Evolutionary conservation across 2,888 invertebrate species (phyloP).

Genomic region (Adineta ricciae): DNA sequence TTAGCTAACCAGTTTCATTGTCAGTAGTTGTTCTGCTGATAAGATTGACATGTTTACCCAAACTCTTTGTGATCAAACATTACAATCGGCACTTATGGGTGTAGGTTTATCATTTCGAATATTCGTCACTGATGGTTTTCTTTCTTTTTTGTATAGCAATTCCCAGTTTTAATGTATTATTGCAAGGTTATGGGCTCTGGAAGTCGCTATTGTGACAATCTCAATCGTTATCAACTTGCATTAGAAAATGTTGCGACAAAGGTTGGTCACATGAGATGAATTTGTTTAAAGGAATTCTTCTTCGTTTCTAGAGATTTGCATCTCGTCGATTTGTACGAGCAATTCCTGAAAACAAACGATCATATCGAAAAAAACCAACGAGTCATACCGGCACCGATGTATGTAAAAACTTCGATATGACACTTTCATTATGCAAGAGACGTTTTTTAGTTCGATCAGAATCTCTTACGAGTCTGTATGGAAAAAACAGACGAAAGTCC

Average conservation of each 20-base stretch:
- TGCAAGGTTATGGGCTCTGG: neutral
- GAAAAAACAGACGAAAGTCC: neutral
- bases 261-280: neutral
- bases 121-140: too few relatives aligned
- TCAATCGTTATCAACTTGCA: neutral
- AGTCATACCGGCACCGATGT: neutral
- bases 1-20: neutral
- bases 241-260: neutral
- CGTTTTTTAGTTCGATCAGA: neutral
- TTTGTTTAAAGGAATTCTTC: too few relatives aligned
- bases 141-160: neutral
- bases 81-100: neutral
- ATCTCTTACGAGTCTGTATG: neutral
- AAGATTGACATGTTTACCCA: neutral
- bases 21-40: neutral
- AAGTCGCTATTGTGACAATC: neutral
- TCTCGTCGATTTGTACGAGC: neutral
- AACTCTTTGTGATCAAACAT: constrained; percentile 2
- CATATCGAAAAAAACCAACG: too few relatives aligned
- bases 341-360: neutral
- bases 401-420: neutral
- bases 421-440: neutral
- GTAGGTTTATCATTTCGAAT: neutral
- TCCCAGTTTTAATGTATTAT: neutral
- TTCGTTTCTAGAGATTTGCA: neutral